Percentiles rank a stretch among this genome's conserved stretches.
Conservation (phyloP, 2,888 invertebrate genomes). For the Melanchra persicariae region DNA sequence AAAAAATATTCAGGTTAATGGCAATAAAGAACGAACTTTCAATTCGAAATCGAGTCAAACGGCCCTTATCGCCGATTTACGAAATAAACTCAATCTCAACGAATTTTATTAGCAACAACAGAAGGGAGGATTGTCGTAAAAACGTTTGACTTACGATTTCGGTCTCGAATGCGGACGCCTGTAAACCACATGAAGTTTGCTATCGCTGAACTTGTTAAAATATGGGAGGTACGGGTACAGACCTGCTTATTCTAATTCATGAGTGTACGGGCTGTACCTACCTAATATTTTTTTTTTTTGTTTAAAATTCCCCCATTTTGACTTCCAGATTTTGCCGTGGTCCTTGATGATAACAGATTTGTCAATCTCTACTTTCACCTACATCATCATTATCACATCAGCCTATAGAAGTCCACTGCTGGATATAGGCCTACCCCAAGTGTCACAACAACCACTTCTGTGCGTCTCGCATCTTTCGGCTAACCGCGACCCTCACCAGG, state of each 20-base stretch:
- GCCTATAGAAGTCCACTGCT: no score
- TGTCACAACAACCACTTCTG: no score
- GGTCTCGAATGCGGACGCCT: slow-evolving; percentile 18
- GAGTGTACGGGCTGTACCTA: no score
- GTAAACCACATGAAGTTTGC: slow-evolving; percentile 44
- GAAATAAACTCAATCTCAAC: slow-evolving; percentile 51
- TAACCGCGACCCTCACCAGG: no score
- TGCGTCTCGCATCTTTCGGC: no score
- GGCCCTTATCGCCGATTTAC: slow-evolving; percentile 39
- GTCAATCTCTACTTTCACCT: no score
- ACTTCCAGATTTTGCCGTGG: no score
- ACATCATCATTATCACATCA: no score
- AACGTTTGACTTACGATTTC: slow-evolving; percentile 45
- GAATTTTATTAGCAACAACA: slow-evolving; percentile 52
- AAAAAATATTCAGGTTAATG: slow-evolving; percentile 36
- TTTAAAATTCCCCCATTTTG: neutral
- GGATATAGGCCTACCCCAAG: no score
- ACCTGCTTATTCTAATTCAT: slow-evolving; percentile 9
- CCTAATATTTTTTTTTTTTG: no score
- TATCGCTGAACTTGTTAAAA: slow-evolving; percentile 38
- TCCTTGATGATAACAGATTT: no score
- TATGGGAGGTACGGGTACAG: slow-evolving; percentile 6
- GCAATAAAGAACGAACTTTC: slow-evolving; percentile 34
- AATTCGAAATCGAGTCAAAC: slow-evolving; percentile 36
- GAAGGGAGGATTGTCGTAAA: slow-evolving; percentile 47